Base-by-base conservation (phyloP, 2,797 vertebrate species). In the Syndactyla subalaris region DNA sequence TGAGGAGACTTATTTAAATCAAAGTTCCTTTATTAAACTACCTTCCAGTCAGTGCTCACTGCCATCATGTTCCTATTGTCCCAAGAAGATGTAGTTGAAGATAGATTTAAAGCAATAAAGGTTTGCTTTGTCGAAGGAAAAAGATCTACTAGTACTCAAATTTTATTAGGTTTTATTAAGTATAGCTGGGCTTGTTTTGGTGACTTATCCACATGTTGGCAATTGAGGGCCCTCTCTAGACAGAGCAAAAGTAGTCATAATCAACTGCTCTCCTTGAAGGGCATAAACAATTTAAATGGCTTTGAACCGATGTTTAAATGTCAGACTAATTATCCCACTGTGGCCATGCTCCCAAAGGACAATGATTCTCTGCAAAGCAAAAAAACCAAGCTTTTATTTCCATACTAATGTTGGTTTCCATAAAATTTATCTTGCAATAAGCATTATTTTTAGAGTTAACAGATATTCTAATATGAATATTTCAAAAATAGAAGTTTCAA, bases 261-360 rank as follows among this genome's bases (percentile, higher is more conserved):
- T 82, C 77, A 77, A 38, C 59, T 92, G 38, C 79, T 96, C 91
- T 80, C 52, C 58, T 89, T 87, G 79, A 92, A 92, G 84, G 59
- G n/a, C 67, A 77, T 65, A 86, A 92, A 89, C 77, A 94, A 85
- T 71, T 87, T 39, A n/a, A 82, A 81, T 67, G 29, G 10, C 82
- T 80, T 85, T 26, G 88, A 89, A 48, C 26, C 54, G 73, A 80
- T 1, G 3, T 77, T 72, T 81, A 87, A 78, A 72, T 95, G 84
- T 92, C 89, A 97, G 68, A 71, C 41, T 55, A 77, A 96, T 95
- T 81, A 95, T 67, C 84, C 52, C 57, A 43, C 14, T 41, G 63
- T 65, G 86, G 94, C 57, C 34, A 7, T 24, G 30, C 52, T 93
- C 74, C 87, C 67, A 46, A 34, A 76, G 52, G 67, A 90, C 27